Conservation (phyloP, 2,797 vertebrate species). For the Myotis pilosus region DNA sequence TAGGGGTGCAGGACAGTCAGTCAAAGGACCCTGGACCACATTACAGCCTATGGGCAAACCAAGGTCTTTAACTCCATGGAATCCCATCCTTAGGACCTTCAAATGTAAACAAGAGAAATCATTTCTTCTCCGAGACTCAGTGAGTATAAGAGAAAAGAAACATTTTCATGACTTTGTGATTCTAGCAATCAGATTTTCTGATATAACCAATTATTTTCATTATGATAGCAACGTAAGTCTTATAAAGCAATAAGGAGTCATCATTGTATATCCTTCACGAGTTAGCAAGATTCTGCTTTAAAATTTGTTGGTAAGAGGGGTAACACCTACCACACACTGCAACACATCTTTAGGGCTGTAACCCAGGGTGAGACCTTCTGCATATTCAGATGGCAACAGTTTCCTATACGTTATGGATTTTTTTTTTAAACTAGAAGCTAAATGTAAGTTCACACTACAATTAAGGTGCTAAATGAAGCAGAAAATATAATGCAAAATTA, state of each 20-base stretch:
- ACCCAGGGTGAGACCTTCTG: not conserved
- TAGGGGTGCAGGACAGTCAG: not conserved
- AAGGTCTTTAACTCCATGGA: not conserved
- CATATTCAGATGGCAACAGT: not conserved
- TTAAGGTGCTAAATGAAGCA: not conserved
- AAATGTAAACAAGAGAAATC: not conserved
- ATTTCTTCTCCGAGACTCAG: not conserved
- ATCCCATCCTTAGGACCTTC: not conserved
- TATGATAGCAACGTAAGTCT: not conserved
- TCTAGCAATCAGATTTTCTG: not conserved
- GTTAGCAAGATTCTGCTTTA: not conserved
- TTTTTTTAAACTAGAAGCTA: not conserved
- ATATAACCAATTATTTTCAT: conserved; percentile 2
- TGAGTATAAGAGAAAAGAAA: not conserved
- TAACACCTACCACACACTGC: not conserved
- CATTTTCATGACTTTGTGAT: not conserved
- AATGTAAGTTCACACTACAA: not conserved
- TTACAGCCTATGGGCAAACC: not conserved
- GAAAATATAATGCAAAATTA: not conserved
- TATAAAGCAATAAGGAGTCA: not conserved
- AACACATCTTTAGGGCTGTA: not conserved
- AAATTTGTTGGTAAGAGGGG: not conserved
- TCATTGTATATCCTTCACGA: not conserved
- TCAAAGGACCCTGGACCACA: not conserved
- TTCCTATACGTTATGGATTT: not conserved